A percentile compares a stretch with the other conserved stretches of the same genome.
phyloP scores from a whole-genome alignment of 2,797 vertebrate species.

The Lerista edwardsae region DNA sequence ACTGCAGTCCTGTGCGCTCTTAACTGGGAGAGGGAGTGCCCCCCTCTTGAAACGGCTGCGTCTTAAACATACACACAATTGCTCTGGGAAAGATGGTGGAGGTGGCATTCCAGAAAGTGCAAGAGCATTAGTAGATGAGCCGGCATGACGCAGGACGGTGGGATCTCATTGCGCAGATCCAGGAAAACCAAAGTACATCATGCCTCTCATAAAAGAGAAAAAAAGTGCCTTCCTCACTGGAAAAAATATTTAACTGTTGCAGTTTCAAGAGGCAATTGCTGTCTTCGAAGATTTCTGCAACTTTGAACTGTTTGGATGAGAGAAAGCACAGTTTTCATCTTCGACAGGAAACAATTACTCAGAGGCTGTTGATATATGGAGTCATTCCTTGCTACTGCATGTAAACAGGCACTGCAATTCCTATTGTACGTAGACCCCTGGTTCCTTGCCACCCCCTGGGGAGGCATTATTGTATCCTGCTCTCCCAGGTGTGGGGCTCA shows the following conservation, averaged over 20 bases:
- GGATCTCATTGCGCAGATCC: neutral
- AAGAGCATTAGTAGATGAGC: neutral
- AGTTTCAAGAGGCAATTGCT: conserved; percentile 18
- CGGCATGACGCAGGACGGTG: neutral
- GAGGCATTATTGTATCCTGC: conserved; percentile 58
- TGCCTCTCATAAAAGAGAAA: neutral
- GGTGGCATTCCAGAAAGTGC: neutral
- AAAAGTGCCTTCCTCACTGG: conserved; percentile 23
- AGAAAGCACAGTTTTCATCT: neutral
- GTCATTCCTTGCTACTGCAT: neutral
- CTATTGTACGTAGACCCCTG: conserved; percentile 48
- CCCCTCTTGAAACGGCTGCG: too few species aligned
- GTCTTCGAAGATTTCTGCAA: conserved; percentile 51
- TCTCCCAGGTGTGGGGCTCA: conserved; percentile 64
- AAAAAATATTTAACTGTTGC: conserved; percentile 1
- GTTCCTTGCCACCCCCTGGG: conserved; percentile 53
- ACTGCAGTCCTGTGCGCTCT: too few species aligned
- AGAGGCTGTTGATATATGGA: conserved; percentile 21
- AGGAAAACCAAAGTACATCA: neutral
- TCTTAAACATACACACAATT: too few species aligned
- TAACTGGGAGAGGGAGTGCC: too few species aligned
- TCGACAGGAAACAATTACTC: conserved; percentile 26
- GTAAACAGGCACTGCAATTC: conserved; percentile 24
- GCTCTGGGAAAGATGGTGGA: neutral
- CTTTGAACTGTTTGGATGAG: conserved; percentile 30